phyloP scores from a whole-genome alignment of 2,797 vertebrate species.

The Okamejei kenojei region DNA sequence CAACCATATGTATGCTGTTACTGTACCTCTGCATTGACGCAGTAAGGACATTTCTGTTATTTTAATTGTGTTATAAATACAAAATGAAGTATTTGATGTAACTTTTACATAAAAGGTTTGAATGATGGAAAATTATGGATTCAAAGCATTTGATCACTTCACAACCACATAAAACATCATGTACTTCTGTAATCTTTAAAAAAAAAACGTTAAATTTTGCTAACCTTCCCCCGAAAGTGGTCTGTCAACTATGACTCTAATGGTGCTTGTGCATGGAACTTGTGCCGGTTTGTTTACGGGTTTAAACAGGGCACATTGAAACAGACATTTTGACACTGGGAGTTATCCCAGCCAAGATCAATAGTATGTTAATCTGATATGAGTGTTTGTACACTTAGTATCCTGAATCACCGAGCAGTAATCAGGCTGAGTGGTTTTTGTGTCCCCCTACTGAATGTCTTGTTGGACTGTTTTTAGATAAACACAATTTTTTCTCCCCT shows the following conservation, averaged over 20 bases:
- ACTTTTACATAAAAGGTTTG: background rate
- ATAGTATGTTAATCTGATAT: background rate
- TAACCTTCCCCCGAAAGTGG: background rate
- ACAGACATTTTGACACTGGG: background rate
- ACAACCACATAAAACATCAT: background rate
- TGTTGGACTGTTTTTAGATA: background rate
- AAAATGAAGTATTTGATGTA: background rate
- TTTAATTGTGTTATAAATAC: background rate
- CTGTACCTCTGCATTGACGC: background rate
- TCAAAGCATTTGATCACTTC: background rate
- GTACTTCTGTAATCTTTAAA: background rate
- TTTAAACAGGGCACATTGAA: background rate
- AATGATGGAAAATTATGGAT: background rate
- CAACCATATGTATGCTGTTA: background rate
- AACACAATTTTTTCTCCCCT: background rate
- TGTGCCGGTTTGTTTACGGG: background rate
- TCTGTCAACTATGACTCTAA: too few species aligned
- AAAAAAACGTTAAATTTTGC: background rate
- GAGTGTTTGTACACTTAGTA: background rate
- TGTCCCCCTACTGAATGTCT: background rate
- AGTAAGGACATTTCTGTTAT: background rate
- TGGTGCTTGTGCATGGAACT: too few species aligned
- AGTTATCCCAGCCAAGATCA: background rate
- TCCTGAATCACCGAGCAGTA: background rate
- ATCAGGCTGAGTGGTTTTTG: background rate